A percentile compares a stretch with the other conserved stretches of the same genome.
phyloP scores from a whole-genome alignment of 2,113 vertebrate genomes.

The Platycercus adscitus region DNA sequence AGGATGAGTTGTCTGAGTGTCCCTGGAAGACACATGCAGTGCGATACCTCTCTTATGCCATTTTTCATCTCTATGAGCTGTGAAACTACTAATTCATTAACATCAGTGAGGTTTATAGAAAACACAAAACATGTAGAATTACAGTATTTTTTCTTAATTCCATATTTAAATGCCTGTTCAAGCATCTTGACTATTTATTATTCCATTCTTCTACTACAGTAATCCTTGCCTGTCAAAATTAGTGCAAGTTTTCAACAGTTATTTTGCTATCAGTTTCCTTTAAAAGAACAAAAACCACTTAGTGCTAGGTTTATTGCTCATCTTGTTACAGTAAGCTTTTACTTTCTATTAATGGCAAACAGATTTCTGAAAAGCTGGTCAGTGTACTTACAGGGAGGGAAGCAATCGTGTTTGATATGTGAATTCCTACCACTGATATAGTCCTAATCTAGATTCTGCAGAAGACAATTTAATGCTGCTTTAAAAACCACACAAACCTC shows the following conservation, averaged over 20 bases:
- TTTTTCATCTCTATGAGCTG: background rate
- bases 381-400: background rate
- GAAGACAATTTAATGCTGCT: background rate
- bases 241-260: background rate
- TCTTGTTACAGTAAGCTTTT: background rate
- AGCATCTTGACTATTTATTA: background rate
- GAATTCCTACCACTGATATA: background rate
- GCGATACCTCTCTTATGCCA: background rate
- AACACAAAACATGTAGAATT: fast-evolving
- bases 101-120: background rate
- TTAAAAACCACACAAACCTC: background rate
- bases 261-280: background rate
- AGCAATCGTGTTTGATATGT: background rate
- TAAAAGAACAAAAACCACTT: background rate
- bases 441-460: background rate
- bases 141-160: background rate
- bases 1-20: background rate
- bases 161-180: background rate
- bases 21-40: background rate
- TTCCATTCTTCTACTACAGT: background rate
- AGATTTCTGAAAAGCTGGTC: background rate
- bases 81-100: background rate
- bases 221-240: background rate
- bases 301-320: background rate
- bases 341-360: background rate